phyloP scores from a whole-genome alignment of 2,888 invertebrate genomes.

The Patella caerulea region DNA sequence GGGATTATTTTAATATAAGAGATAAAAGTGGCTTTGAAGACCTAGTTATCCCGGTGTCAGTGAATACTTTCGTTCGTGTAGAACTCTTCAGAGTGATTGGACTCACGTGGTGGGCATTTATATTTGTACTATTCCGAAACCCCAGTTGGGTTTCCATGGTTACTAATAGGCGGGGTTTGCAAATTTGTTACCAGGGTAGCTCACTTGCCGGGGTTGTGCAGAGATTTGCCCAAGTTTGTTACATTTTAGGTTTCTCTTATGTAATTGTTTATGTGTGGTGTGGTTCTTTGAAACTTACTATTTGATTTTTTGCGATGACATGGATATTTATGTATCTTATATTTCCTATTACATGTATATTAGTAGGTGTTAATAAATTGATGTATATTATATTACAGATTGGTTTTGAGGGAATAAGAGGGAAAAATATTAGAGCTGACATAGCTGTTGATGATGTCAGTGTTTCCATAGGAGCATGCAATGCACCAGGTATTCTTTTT shows the following conservation, averaged over 20 bases:
- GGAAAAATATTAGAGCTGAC: constrained; percentile 53
- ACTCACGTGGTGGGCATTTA: too few species aligned
- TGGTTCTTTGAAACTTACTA: background rate
- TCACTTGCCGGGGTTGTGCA: too few species aligned
- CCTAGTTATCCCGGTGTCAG: background rate
- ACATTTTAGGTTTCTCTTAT: too few species aligned
- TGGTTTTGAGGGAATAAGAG: constrained; percentile 61
- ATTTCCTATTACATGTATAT: background rate
- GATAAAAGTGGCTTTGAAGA: too few species aligned
- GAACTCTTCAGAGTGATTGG: too few species aligned
- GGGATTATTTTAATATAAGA: background rate
- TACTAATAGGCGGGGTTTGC: background rate
- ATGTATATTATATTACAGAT: constrained; percentile 37
- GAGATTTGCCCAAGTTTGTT: too few species aligned
- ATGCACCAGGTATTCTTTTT: constrained; percentile 34
- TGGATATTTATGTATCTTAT: background rate
- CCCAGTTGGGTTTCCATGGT: background rate
- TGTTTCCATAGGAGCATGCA: constrained; percentile 51
- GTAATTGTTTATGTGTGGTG: too few species aligned
- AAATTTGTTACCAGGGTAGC: too few species aligned
- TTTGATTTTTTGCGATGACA: constrained; percentile 37
- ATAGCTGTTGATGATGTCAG: constrained; percentile 65
- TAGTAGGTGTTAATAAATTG: background rate
- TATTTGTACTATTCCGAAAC: too few species aligned
- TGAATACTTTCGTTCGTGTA: too few species aligned